Evolutionary conservation across 2,113 vertebrate genomes (phyloP).

Genomic region (Perognathus longimembris): DNA sequence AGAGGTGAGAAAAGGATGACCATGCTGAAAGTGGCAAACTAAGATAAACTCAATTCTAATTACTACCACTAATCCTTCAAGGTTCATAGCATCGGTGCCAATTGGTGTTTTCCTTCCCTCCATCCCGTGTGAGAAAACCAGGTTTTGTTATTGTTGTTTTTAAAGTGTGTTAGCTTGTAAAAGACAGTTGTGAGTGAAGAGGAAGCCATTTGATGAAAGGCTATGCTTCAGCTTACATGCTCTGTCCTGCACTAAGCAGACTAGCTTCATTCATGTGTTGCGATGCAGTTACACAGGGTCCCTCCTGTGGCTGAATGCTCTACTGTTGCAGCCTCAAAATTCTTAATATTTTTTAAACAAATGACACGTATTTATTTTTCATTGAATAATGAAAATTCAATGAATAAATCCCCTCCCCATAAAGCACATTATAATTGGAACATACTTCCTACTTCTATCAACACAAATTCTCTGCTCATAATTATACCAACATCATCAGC

Average conservation of each 20-base stretch:
- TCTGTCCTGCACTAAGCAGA: neutral
- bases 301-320: neutral
- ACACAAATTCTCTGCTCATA: neutral
- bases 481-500: neutral
- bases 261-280: neutral
- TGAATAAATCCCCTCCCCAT: neutral
- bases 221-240: neutral
- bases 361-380: slow-evolving; percentile 9
- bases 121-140: neutral
- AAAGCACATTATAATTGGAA: neutral
- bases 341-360: slow-evolving; percentile 45
- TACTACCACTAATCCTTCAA: slow-evolving; percentile 34
- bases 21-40: neutral
- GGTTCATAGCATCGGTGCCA: neutral
- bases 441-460: neutral
- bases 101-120: slow-evolving; percentile 19
- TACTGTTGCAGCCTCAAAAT: neutral
- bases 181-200: neutral
- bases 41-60: slow-evolving; percentile 1
- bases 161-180: neutral
- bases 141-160: neutral
- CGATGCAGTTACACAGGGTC: fast-evolving
- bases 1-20: neutral
- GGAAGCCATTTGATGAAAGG: slow-evolving; percentile 22
- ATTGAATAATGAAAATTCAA: neutral